These are phyloP conservation scores for Caenorhabditis sulstoni DNA, from an alignment of 2,888 invertebrate genomes.

Conservation along the genomic window DNA sequence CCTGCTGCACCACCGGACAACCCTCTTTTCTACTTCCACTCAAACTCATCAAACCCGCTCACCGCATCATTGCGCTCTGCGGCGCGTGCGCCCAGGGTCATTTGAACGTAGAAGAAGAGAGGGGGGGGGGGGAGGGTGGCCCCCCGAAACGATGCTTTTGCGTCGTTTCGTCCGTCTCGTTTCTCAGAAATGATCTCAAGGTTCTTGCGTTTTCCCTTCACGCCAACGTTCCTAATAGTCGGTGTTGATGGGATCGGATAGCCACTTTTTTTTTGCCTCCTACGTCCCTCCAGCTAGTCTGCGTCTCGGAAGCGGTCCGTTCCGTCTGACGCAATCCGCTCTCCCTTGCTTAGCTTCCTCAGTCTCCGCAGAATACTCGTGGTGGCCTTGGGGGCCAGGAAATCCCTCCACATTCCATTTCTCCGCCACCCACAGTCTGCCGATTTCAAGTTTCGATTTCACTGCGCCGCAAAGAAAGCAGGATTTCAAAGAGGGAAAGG, in stretches of 20 bases:
- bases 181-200: conserved; percentile 31
- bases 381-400: too few relatives aligned
- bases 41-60: conserved; percentile 56
- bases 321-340: too few relatives aligned
- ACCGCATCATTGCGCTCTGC: conserved; percentile 49
- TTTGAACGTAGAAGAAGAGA: conserved; percentile 15
- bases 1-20: conserved; percentile 37
- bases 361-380: too few relatives aligned
- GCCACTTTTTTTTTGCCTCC: conserved; percentile 26
- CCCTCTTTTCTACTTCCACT: conserved; percentile 23
- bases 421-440: too few relatives aligned
- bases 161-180: not conserved
- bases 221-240: conserved; percentile 22
- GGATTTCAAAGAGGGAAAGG: conserved; percentile 8
- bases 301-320: too few relatives aligned
- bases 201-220: not conserved
- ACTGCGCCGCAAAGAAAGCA: not conserved
- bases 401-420: too few relatives aligned
- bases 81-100: conserved; percentile 47
- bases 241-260: conserved; percentile 45
- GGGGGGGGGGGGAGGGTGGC: not conserved
- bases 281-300: not conserved
- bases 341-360: too few relatives aligned
- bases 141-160: not conserved
- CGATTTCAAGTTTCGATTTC: too few relatives aligned